Percentiles rank a stretch among this genome's conserved stretches.
Evolutionary conservation across 2,888 invertebrate species (phyloP).

Genomic region (Tipula lateralis): DNA sequence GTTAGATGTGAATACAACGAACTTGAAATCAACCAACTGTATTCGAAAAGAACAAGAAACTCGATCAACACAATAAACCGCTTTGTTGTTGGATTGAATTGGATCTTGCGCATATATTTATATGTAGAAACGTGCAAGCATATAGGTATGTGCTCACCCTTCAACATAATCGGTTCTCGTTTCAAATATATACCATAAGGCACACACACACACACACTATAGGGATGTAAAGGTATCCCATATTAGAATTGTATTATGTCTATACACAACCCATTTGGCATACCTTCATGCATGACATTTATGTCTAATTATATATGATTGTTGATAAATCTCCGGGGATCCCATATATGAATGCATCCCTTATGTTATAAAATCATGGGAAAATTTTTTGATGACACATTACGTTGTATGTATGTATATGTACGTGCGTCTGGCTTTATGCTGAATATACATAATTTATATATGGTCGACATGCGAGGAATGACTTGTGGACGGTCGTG

Average conservation of each 20-base stretch:
- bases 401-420: not conserved
- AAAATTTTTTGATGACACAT: not conserved
- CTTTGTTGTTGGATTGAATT: not conserved
- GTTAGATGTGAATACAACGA: not conserved
- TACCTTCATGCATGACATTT: not conserved
- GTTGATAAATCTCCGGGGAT: not conserved
- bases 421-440: not conserved
- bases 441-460: conserved; percentile 2
- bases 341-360: not conserved
- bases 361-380: not conserved
- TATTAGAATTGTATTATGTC: too few species aligned
- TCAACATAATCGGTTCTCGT: not conserved
- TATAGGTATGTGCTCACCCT: not conserved
- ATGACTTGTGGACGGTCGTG: conserved; percentile 11
- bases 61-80: not conserved
- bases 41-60: conserved; percentile 3
- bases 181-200: too few species aligned
- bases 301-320: conserved; percentile 6
- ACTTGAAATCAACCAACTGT: conserved; percentile 19
- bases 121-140: not conserved
- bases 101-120: not conserved
- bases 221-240: too few species aligned
- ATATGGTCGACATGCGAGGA: not conserved
- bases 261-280: too few species aligned
- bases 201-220: too few species aligned